Conservation (phyloP, 2,113 vertebrate species). For the Budorcas taxicolor region DNA sequence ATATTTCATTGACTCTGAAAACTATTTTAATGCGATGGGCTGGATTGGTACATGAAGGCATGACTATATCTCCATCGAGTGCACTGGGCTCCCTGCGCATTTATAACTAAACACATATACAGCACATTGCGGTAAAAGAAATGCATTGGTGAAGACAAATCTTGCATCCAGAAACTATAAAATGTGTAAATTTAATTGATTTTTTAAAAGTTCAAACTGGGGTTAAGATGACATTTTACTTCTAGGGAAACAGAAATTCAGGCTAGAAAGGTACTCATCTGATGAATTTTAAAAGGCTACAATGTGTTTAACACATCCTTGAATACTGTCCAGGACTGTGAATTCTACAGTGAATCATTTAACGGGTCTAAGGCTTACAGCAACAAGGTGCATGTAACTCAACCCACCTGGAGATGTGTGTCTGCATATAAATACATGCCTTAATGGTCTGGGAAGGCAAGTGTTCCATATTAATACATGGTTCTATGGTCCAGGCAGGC, state of each 20-base stretch:
- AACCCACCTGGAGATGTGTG: neutral
- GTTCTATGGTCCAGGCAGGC: neutral
- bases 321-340: neutral
- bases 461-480: neutral
- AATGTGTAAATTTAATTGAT: neutral
- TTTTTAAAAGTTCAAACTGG: neutral
- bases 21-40: neutral
- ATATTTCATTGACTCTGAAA: neutral
- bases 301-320: neutral
- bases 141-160: neutral
- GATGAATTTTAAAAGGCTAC: neutral
- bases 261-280: neutral
- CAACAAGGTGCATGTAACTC: neutral
- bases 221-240: neutral
- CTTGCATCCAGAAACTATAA: neutral
- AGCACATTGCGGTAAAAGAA: neutral
- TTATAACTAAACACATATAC: neutral
- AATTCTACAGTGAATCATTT: neutral
- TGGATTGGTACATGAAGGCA: neutral
- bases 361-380: neutral
- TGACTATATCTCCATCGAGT: neutral
- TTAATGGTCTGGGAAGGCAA: fast-evolving
- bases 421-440: neutral
- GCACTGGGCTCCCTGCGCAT: neutral
- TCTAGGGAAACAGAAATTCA: neutral